phyloP scores from a whole-genome alignment of 2,113 vertebrate species.

The Odocoileus hemionus region DNA sequence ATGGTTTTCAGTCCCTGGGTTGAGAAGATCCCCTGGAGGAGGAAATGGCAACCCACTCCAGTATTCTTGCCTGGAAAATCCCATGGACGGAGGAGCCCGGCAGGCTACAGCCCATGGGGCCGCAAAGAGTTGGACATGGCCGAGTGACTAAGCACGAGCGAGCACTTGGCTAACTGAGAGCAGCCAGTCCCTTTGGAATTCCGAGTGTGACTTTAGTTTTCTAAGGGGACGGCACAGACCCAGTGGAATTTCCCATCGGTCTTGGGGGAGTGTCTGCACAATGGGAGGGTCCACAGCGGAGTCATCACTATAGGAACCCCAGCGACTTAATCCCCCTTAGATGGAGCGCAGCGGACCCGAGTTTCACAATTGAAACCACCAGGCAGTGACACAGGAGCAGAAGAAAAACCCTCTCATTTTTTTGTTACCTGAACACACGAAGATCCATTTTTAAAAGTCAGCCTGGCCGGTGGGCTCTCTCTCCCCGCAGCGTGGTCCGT shows the following conservation, averaged over 20 bases:
- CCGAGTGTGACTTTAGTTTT: rapidly evolving
- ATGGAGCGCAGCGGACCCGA: neutral
- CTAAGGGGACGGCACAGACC: neutral
- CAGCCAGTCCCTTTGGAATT: rapidly evolving
- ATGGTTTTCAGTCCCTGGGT: neutral
- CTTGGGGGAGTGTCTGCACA: neutral
- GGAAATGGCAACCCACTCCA: neutral
- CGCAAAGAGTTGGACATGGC: neutral
- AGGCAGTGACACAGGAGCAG: neutral
- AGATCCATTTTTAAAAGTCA: neutral
- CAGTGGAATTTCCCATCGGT: rapidly evolving
- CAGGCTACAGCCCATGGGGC: neutral
- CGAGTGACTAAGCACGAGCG: neutral
- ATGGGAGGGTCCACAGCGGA: neutral
- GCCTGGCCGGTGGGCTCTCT: neutral
- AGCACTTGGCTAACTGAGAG: rapidly evolving
- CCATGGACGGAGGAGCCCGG: neutral
- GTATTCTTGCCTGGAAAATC: neutral
- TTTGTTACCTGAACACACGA: too few species aligned
- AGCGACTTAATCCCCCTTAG: rapidly evolving
- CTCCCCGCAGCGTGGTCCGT: neutral
- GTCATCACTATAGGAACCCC: neutral
- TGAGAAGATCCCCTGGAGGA: neutral
- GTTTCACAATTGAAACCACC: rapidly evolving
- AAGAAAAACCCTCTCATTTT: neutral